phyloP scores from a whole-genome alignment of 2,888 invertebrate species.

The Drosophila picticornis region DNA sequence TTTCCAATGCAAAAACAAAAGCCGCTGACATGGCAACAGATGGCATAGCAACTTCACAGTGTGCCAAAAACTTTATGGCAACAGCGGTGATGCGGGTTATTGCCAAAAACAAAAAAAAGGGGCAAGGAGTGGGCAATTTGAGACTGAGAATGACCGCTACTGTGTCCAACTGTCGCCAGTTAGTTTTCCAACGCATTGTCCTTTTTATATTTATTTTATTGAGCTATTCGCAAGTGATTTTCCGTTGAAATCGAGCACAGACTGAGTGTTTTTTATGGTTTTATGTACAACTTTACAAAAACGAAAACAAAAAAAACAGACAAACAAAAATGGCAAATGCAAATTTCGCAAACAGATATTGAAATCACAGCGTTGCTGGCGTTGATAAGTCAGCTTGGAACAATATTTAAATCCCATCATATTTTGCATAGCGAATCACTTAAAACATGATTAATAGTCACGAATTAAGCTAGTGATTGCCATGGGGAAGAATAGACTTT shows the following conservation, averaged over 20 bases:
- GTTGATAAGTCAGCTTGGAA: background rate
- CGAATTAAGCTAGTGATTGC: background rate
- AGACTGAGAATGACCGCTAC: background rate
- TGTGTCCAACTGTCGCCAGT: conserved; percentile 51
- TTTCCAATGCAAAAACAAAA: conserved; percentile 71
- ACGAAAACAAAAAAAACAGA: conserved; percentile 16
- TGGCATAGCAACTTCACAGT: conserved; percentile 47
- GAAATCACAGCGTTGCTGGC: background rate
- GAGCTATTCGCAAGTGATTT: conserved; percentile 51
- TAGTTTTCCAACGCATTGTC: conserved; percentile 40
- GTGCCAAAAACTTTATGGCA: conserved; percentile 3
- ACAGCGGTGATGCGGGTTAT: background rate
- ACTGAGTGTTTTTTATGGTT: conserved; percentile 40
- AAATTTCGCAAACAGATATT: background rate
- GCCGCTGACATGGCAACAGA: conserved; percentile 69
- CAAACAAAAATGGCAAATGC: background rate
- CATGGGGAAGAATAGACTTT: background rate
- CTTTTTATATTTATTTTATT: conserved; percentile 48
- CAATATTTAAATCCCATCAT: background rate
- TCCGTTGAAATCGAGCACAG: conserved; percentile 24
- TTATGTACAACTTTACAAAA: conserved; percentile 10
- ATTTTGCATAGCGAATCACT: background rate
- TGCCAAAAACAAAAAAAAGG: background rate
- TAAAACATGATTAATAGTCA: background rate
- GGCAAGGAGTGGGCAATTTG: background rate